phyloP scores from a whole-genome alignment of 2,113 vertebrate genomes.

The Strigops habroptila region DNA sequence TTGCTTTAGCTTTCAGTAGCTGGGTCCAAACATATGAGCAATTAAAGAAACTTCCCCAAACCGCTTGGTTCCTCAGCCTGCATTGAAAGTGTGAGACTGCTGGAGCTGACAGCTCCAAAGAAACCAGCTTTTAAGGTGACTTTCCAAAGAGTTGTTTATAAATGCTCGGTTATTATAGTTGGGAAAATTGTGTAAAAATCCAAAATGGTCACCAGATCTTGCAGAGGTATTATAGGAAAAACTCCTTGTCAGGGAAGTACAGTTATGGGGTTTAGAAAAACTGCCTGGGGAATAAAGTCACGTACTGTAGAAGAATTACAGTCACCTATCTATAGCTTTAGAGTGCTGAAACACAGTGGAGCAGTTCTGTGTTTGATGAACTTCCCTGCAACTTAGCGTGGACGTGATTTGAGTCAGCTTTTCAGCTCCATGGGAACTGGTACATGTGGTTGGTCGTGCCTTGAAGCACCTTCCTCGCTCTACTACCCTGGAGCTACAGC shows the following conservation, averaged over 20 bases:
- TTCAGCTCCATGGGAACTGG: background rate
- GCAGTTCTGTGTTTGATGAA: background rate
- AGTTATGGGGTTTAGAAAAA: background rate
- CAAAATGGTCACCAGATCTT: background rate
- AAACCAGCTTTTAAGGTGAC: background rate
- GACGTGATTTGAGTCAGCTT: background rate
- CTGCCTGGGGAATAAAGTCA: background rate
- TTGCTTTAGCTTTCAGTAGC: background rate
- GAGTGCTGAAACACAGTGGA: accelerated
- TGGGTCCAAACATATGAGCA: background rate
- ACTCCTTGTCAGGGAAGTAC: background rate
- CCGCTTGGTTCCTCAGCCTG: background rate
- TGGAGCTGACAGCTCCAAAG: background rate
- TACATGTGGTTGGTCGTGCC: no score
- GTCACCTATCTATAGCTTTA: accelerated
- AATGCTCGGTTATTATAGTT: background rate
- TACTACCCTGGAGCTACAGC: accelerated
- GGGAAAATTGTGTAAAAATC: background rate
- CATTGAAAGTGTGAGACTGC: accelerated
- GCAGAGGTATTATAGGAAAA: background rate
- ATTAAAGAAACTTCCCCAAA: background rate
- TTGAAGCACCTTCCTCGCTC: accelerated
- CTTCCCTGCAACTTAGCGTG: accelerated
- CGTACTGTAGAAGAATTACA: background rate
- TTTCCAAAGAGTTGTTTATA: background rate